phyloP scores from a whole-genome alignment of 2,888 invertebrate genomes.

The Girardia tigrina region DNA sequence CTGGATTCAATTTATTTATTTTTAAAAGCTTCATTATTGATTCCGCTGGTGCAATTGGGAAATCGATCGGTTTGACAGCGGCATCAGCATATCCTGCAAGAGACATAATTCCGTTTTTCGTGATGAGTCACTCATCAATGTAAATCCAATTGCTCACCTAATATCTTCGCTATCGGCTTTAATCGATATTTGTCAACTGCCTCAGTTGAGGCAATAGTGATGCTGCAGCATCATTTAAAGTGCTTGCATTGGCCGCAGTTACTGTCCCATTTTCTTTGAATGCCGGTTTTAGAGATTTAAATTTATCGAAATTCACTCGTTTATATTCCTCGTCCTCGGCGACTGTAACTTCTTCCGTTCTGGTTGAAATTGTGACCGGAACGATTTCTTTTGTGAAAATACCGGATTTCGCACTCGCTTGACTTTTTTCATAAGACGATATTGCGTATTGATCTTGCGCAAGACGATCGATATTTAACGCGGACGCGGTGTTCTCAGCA shows the following conservation, averaged over 20 bases:
- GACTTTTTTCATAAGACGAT: conserved; percentile 68
- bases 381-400: conserved; percentile 69
- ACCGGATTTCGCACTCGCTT: conserved; percentile 54
- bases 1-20: too few relatives aligned
- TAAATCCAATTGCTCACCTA: not conserved
- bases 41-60: conserved; percentile 85
- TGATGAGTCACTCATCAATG: not conserved
- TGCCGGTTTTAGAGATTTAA: conserved; percentile 66
- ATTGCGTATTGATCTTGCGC: conserved; percentile 89
- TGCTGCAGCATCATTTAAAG: conserved; percentile 87
- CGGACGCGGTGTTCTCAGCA: conserved; percentile 89
- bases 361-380: conserved; percentile 68
- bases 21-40: conserved; percentile 53
- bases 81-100: conserved; percentile 69
- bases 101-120: too few relatives aligned
- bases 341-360: conserved; percentile 48
- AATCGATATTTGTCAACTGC: not conserved
- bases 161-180: not conserved
- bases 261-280: conserved; percentile 57
- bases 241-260: conserved; percentile 93
- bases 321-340: conserved; percentile 85
- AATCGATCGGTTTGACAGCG: conserved; percentile 86
- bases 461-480: conserved; percentile 66
- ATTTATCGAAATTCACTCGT: conserved; percentile 79
- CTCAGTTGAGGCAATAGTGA: not conserved